Conservation (phyloP, 2,888 invertebrate species). For the Drepanosiphum platanoidis region DNA sequence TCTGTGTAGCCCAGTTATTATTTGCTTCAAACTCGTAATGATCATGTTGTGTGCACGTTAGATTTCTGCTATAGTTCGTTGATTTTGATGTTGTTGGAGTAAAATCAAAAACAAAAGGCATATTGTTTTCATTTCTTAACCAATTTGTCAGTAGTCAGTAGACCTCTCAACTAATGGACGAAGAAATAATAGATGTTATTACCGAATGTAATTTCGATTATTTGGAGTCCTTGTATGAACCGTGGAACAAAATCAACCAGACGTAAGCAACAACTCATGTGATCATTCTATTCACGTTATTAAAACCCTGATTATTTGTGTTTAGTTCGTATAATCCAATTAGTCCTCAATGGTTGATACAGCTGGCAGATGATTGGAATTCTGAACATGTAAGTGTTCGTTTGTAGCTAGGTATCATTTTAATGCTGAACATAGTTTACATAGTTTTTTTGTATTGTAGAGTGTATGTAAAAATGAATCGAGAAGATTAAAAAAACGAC, state of each 20-base stretch:
- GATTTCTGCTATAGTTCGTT: neutral
- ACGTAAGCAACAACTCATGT: slow-evolving; percentile 36
- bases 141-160: neutral
- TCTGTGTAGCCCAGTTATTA: neutral
- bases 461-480: slow-evolving; percentile 5
- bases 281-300: neutral
- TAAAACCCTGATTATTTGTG: neutral
- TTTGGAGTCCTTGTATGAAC: slow-evolving; percentile 50
- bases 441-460: slow-evolving; percentile 18
- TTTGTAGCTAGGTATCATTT: neutral
- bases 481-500: slow-evolving; percentile 45
- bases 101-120: no score
- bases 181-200: slow-evolving; percentile 53
- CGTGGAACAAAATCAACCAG: slow-evolving; percentile 44
- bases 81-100: neutral
- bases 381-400: slow-evolving; percentile 54
- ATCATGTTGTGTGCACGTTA: neutral
- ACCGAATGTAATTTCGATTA: slow-evolving; percentile 55
- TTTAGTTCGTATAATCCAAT: slow-evolving; percentile 47
- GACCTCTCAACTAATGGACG: slow-evolving; percentile 27
- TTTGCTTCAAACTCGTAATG: neutral
- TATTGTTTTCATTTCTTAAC: neutral
- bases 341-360: slow-evolving; percentile 58
- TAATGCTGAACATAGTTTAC: neutral
- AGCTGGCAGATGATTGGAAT: slow-evolving; percentile 55